These are phyloP conservation scores for Zootermopsis nevadensis DNA, from an alignment of 2,888 invertebrate species.

Conservation along the genomic window DNA sequence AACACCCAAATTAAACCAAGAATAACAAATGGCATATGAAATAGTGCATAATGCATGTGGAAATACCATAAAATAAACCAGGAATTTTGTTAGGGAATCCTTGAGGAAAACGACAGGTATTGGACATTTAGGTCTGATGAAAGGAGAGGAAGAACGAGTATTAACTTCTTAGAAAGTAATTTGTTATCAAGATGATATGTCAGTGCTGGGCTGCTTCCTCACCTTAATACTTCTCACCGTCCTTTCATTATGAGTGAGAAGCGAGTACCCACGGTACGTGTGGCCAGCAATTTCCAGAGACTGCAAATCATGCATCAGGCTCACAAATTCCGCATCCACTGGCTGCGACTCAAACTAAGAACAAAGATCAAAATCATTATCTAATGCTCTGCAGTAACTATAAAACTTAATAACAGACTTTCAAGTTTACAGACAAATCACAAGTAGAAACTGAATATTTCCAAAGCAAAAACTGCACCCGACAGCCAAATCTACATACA, in stretches of 20 bases:
- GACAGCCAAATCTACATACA: too few species aligned
- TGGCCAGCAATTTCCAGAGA: conserved; percentile 65
- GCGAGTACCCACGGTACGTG: conserved; percentile 72
- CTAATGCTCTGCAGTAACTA: neutral
- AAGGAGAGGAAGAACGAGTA: too few species aligned
- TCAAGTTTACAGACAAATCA: neutral
- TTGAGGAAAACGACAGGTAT: too few species aligned
- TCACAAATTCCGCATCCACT: conserved; percentile 66
- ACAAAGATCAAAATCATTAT: neutral
- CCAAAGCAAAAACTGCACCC: neutral
- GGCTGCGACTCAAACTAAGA: conserved; percentile 59
- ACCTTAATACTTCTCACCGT: neutral
- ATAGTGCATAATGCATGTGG: too few species aligned
- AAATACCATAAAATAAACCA: too few species aligned
- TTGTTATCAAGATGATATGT: too few species aligned
- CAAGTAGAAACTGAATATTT: neutral
- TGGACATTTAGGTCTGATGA: too few species aligned
- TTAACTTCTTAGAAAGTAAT: too few species aligned
- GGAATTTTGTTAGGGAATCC: too few species aligned
- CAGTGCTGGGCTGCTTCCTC: neutral
- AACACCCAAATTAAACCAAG: too few species aligned
- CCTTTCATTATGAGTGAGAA: conserved; percentile 59
- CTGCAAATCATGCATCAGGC: conserved; percentile 63
- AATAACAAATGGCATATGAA: too few species aligned
- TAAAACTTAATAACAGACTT: neutral